A percentile compares a stretch with the other conserved stretches of the same genome.
phyloP scores from a whole-genome alignment of 1,140 invertebrate species.

The Drosophila sproati region DNA sequence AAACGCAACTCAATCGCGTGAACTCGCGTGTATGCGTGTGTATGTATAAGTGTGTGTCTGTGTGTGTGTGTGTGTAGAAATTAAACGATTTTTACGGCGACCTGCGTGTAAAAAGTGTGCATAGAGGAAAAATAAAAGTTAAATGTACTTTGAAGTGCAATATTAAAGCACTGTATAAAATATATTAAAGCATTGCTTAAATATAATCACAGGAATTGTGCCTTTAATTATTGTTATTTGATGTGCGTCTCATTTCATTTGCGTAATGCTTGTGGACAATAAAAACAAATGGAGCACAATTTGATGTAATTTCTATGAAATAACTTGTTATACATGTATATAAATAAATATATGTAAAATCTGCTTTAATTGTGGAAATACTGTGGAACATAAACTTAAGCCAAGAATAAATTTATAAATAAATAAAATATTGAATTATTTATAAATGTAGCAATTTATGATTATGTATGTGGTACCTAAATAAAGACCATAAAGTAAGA shows the following conservation, averaged over 20 bases:
- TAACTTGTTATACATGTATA: constrained; percentile 1
- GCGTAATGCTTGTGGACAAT: constrained; percentile 15
- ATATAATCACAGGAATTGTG: constrained; percentile 10
- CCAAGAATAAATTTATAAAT: neutral
- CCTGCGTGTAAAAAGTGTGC: neutral
- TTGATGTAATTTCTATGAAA: neutral
- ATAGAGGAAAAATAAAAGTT: constrained; percentile 29
- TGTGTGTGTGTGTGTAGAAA: constrained; percentile 33
- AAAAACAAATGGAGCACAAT: neutral
- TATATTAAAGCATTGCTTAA: neutral
- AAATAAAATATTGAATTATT: neutral
- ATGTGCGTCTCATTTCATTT: constrained; percentile 1
- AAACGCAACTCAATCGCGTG: constrained; percentile 54
- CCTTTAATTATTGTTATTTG: constrained; percentile 9
- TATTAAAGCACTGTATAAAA: constrained; percentile 4
- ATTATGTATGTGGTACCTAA: neutral
- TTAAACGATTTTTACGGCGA: constrained; percentile 26
- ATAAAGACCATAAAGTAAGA: neutral
- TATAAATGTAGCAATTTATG: neutral
- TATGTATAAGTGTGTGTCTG: too few species aligned
- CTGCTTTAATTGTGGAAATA: neutral
- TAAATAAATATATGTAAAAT: constrained; percentile 3
- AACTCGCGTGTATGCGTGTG: neutral
- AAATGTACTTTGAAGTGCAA: constrained; percentile 4
- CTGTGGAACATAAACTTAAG: neutral